Evolutionary conservation across 1,140 invertebrate genomes (phyloP), one percentile per base, ranked within the genome.

Genomic region (Nylanderia fulva): DNA sequence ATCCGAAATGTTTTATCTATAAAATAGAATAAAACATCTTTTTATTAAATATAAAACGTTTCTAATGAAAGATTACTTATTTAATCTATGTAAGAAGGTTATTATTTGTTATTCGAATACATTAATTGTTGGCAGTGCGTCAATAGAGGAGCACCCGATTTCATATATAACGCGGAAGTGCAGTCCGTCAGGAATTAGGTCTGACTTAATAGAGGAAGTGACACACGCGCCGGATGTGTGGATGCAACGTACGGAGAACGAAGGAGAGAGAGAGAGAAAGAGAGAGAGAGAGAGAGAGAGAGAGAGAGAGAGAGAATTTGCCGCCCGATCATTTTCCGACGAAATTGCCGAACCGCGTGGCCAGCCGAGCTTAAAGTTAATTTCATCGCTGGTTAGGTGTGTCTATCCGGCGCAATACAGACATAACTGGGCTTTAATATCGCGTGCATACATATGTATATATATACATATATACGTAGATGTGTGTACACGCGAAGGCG

Each of bases 311-410:
- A 71, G 45, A 56, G 61, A 58, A 54, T 21, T 27, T 21, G 18
- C 39, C 39, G 33, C 45, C 82, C 66, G 63, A 77, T 90, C 88
- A 87, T 89, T 90, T 89, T 87, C 85, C 69, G 72, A 27, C 52
- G 69, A 68, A 64, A 72, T 76, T 56, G 60, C 39, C 60, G 76
- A 61, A 79, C 24, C 60, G 42, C 27, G 29, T 45, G 21, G 83
- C 13, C 69, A 54, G 48, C 7, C 85, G 54, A 58, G 58, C 56
- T 86, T 84, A 60, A 39, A 86, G 88, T 87, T 90, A 90, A 90
- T 90, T 90, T 87, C 63, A 80, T 86, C 87, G 18, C 66, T 83
- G 85, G 71, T 86, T 90, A 85, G 87, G 85, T 85, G 85, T 84
- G 88, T 89, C 88, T 84, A 60, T 29, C 21, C 77, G 21, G 33